A percentile compares a stretch with the other conserved stretches of the same genome.
Conservation (phyloP, 2,888 invertebrate species). For the Agrochola lychnidis region DNA sequence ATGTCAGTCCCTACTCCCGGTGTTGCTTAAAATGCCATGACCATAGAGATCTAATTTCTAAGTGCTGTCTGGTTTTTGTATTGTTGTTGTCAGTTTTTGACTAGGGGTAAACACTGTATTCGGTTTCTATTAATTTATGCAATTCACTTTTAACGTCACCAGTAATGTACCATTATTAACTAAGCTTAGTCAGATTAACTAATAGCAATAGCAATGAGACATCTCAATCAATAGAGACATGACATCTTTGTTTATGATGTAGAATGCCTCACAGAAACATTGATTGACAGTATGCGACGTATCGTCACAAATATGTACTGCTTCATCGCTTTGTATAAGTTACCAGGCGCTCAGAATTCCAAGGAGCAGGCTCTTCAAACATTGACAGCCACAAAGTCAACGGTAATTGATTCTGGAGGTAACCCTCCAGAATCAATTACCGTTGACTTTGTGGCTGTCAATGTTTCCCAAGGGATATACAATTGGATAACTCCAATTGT, state of each 20-base stretch:
- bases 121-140: neutral
- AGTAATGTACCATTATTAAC: neutral
- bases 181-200: constrained; percentile 17
- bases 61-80: neutral
- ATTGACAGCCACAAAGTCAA: constrained; percentile 53
- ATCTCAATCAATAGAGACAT: constrained; percentile 14
- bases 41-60: neutral
- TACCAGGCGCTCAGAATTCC: constrained; percentile 11
- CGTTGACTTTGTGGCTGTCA: no score
- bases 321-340: neutral
- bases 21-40: neutral
- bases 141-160: constrained; percentile 1
- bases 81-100: neutral
- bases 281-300: neutral
- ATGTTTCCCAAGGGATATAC: no score
- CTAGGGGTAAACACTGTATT: neutral
- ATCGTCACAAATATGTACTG: neutral
- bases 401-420: constrained; percentile 59
- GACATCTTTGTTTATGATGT: constrained; percentile 1
- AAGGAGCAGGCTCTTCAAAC: constrained; percentile 36
- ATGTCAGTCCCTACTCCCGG: neutral
- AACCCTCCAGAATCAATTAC: no score
- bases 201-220: constrained; percentile 10
- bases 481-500: no score
- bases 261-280: neutral